Conservation (phyloP, 2,113 vertebrate species). For the Callithrix jacchus region DNA sequence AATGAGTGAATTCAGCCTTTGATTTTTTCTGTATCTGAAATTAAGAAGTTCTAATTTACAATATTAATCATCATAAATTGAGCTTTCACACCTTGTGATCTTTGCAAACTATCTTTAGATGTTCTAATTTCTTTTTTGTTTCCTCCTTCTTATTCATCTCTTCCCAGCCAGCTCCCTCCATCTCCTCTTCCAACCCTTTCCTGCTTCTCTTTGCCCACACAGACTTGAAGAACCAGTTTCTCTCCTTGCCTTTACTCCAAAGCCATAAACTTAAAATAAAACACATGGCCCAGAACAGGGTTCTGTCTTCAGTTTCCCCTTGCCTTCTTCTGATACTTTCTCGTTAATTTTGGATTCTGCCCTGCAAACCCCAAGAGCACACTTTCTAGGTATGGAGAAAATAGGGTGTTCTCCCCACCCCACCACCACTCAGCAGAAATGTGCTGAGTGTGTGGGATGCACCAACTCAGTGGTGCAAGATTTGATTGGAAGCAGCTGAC, state of each 20-base stretch:
- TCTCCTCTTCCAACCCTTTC: not conserved
- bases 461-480: slow-evolving; percentile 78
- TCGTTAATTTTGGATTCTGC: slow-evolving; percentile 70
- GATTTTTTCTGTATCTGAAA: not conserved
- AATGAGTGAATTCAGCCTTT: not conserved
- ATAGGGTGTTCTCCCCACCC: slow-evolving; percentile 34
- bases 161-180: not conserved
- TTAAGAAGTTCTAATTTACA: not conserved
- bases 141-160: not conserved
- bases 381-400: slow-evolving; percentile 79
- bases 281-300: slow-evolving; percentile 53
- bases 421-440: slow-evolving; percentile 77
- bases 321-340: slow-evolving; percentile 50
- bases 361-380: slow-evolving; percentile 62
- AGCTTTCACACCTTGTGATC: not conserved
- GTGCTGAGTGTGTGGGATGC: slow-evolving; percentile 77
- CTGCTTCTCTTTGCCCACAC: slow-evolving; percentile 30
- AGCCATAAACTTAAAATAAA: slow-evolving; percentile 65
- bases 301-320: slow-evolving; percentile 35
- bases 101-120: not conserved
- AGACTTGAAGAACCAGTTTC: slow-evolving; percentile 39
- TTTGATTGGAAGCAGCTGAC: slow-evolving; percentile 79
- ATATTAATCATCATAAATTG: not conserved
- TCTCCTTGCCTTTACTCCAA: slow-evolving; percentile 33
- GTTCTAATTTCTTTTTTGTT: slow-evolving; percentile 24